Evolutionary conservation across 2,888 invertebrate species (phyloP), one percentile per base, ranked within the genome.

Genomic region (Epiperipatus broadwayi): DNA sequence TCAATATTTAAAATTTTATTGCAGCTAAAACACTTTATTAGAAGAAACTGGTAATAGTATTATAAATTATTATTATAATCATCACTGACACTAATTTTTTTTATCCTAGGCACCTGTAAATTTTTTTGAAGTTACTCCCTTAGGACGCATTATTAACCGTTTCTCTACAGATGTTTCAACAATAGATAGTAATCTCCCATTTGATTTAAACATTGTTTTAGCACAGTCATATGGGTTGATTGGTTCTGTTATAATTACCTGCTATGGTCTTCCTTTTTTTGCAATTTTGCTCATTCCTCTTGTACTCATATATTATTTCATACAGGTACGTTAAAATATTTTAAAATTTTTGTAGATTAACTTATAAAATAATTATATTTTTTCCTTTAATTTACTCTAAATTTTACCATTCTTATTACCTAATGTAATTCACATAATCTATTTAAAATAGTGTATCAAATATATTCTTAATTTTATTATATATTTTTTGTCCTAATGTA

Each of bases 121-220:
- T 37, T 93, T 93, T 60, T 95, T 93, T 59, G 89, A 95, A 57
- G 61, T 73, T 2, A 84, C 87, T 4, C 84, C 93, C 1, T 64
- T 80, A 30, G 95, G 95, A 0, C 70, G 91, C 15, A 83, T 95
- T 39, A 60, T 95, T 21, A 97, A 97, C 57, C 69, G 95, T 49
- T 89, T 95, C 56, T 93, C 93, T 0, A 84, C 89, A 0, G 95
- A 97, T 56, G 75, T 84, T 0, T 87, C 85, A 57, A 80, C 85
- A 0, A 71, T 91, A 5, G 95, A 97, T 54, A 93, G 95, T 57
- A 77, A 81, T 0, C 63, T 97, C 36, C 95, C 95, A 0, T 97
- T 97, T 56, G 80, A 84, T 47, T 56, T 85, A 40, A 93, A 93
- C 56, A 89, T 93, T 52, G 64, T 93, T 36, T 60, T 95, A 28